Percentiles rank a stretch among this genome's conserved stretches.
phyloP scores from a whole-genome alignment of 92 coral and sea anemone genomes.

The Heteractis magnifica region DNA sequence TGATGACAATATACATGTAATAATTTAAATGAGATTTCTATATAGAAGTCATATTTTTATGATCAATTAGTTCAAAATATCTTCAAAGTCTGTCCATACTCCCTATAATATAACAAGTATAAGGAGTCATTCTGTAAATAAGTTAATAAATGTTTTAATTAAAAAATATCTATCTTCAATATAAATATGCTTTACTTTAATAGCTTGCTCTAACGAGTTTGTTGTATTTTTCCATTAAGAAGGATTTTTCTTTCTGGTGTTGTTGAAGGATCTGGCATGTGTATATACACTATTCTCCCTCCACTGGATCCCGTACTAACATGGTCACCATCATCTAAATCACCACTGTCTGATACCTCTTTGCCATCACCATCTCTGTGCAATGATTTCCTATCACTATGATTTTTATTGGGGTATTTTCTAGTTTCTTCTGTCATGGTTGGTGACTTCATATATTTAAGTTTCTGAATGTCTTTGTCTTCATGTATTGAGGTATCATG shows the following conservation, averaged over 20 bases:
- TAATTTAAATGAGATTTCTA: not conserved
- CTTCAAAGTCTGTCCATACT: not conserved
- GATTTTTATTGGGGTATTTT: slow-evolving; percentile 36
- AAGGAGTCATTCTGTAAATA: not conserved
- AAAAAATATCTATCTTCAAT: slow-evolving; percentile 6
- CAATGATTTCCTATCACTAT: slow-evolving; percentile 25
- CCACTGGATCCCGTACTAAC: slow-evolving; percentile 69
- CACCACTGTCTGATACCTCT: slow-evolving; percentile 14
- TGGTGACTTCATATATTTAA: slow-evolving; percentile 76
- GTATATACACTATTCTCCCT: slow-evolving; percentile 36
- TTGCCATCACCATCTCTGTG: slow-evolving; percentile 35
- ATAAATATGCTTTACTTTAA: not conserved
- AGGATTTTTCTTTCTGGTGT: slow-evolving; percentile 36
- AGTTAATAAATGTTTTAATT: slow-evolving; percentile 1
- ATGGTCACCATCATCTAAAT: slow-evolving; percentile 26
- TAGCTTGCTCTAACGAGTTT: slow-evolving; percentile 13
- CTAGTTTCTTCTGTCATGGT: slow-evolving; percentile 38
- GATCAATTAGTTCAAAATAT: not conserved
- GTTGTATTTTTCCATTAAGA: slow-evolving; percentile 43
- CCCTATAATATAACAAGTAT: not conserved
- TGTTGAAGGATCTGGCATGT: slow-evolving; percentile 12
- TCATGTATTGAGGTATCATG: slow-evolving; percentile 38
- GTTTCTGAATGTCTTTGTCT: slow-evolving; percentile 37
- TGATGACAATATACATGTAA: not conserved
- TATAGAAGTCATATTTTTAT: not conserved